Conservation (phyloP, 2,888 invertebrate species). For the Thymelicus sylvestris region DNA sequence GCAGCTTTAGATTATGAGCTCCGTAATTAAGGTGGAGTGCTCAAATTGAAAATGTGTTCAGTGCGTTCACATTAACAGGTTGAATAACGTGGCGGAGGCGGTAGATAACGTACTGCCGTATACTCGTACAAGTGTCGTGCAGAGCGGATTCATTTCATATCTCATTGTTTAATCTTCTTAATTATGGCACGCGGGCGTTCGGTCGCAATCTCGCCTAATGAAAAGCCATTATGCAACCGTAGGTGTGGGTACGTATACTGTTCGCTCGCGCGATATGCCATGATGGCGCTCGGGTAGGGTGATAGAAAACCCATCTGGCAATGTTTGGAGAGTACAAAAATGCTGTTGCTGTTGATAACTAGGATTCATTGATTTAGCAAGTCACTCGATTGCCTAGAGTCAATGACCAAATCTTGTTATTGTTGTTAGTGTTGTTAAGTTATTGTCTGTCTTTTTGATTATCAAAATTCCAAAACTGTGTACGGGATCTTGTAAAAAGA, state of each 20-base stretch:
- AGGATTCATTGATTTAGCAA: too few species aligned
- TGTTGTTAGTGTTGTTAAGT: too few species aligned
- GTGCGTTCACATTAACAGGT: conserved; percentile 52
- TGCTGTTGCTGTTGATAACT: too few species aligned
- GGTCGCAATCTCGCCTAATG: conserved; percentile 12
- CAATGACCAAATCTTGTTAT: too few species aligned
- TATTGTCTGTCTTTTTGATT: too few species aligned
- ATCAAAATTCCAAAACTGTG: too few species aligned
- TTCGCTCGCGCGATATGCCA: not conserved
- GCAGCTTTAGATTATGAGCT: conserved; percentile 6
- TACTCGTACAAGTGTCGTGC: not conserved
- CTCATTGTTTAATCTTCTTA: conserved; percentile 14
- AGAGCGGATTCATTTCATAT: conserved; percentile 2
- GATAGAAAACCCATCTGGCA: not conserved
- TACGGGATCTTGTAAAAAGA: too few species aligned
- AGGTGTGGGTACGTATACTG: not conserved
- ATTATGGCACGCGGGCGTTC: conserved; percentile 5
- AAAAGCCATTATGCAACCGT: conserved; percentile 9
- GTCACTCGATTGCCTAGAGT: too few species aligned
- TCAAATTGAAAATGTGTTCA: conserved; percentile 53
- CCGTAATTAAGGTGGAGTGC: conserved; percentile 28
- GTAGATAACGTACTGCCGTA: not conserved
- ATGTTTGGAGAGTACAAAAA: not conserved
- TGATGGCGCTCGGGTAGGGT: not conserved
- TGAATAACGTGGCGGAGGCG: conserved; percentile 47